Percentiles rank a stretch among this genome's conserved stretches.
phyloP scores from a whole-genome alignment of 1,140 invertebrate genomes.

The Drosophila kanapiae region DNA sequence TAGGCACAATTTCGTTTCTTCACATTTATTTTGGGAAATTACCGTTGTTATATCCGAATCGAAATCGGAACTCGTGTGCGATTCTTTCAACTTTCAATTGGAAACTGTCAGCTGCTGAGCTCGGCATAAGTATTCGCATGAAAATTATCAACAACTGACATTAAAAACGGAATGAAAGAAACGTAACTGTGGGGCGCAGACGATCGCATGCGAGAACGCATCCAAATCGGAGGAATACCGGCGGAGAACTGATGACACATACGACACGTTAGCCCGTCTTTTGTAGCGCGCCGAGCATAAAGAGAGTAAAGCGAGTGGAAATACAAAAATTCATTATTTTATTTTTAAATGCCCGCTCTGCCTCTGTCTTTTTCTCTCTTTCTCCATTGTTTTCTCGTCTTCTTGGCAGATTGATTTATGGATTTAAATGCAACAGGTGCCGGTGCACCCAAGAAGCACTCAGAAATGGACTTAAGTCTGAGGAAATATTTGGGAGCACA shows the following conservation, averaged over 20 bases:
- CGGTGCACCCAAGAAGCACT: slow-evolving; percentile 22
- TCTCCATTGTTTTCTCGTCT: slow-evolving; percentile 42
- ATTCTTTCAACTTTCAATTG: background rate
- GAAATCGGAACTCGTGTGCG: background rate
- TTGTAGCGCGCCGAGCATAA: slow-evolving; percentile 60
- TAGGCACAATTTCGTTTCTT: slow-evolving; percentile 25
- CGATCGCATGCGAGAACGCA: slow-evolving; percentile 57
- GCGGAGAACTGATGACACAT: slow-evolving; percentile 67
- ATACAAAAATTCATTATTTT: slow-evolving; percentile 58
- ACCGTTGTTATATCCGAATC: slow-evolving; percentile 35
- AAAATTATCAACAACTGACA: slow-evolving; percentile 65
- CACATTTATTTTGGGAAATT: slow-evolving; percentile 29
- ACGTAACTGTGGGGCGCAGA: slow-evolving; percentile 14
- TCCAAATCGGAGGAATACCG: slow-evolving; percentile 60
- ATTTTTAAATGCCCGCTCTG: slow-evolving; percentile 66
- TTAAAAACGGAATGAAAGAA: slow-evolving; percentile 31
- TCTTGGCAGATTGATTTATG: slow-evolving; percentile 64
- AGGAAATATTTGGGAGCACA: background rate
- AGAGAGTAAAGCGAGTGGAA: slow-evolving; percentile 46
- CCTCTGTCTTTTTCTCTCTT: slow-evolving; percentile 19
- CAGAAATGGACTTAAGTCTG: slow-evolving; percentile 24
- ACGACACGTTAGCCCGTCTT: slow-evolving; percentile 45
- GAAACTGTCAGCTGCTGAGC: slow-evolving; percentile 56
- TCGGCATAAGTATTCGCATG: slow-evolving; percentile 31
- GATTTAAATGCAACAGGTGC: slow-evolving; percentile 71